These are phyloP conservation scores for Gouania willdenowi DNA, from an alignment of 2,797 vertebrate species.

Conservation along the genomic window DNA sequence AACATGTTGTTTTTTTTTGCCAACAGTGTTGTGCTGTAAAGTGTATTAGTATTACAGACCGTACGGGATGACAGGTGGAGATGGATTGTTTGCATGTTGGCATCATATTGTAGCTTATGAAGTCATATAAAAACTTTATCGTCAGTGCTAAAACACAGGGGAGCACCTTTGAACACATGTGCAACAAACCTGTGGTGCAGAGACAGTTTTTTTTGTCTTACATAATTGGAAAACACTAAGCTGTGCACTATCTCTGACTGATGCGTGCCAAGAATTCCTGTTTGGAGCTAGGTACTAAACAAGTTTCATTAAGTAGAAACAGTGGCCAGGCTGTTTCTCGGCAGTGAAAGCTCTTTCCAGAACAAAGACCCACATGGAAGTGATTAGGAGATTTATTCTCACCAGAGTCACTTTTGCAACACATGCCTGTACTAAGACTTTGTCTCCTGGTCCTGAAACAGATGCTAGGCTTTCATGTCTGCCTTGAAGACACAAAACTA, in stretches of 20 bases:
- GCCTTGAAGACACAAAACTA: neutral
- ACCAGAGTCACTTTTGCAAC: constrained; percentile 1
- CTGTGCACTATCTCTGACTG: neutral
- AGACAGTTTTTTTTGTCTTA: no score
- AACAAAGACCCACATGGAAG: constrained; percentile 35
- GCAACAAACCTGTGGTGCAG: no score
- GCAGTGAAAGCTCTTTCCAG: constrained; percentile 2
- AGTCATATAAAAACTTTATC: no score
- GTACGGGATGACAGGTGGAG: no score
- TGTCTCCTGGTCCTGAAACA: constrained; percentile 23
- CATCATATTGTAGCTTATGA: no score
- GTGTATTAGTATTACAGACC: no score
- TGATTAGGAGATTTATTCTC: constrained; percentile 32
- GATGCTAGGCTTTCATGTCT: constrained; percentile 9
- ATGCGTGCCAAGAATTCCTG: constrained; percentile 1
- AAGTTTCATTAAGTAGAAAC: constrained; percentile 1
- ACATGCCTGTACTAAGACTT: constrained; percentile 26
- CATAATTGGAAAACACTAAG: no score
- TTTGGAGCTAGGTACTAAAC: constrained; percentile 16
- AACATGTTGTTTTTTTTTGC: no score
- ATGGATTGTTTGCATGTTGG: no score
- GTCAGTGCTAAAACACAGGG: no score
- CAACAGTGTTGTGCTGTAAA: no score
- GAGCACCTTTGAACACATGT: no score
- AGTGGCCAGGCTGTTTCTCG: constrained; percentile 8